Percentiles rank a stretch among this genome's conserved stretches.
Evolutionary conservation across 53 echinoderm and acorn worm species (phyloP).

Genomic region (Henricia sp.): DNA sequence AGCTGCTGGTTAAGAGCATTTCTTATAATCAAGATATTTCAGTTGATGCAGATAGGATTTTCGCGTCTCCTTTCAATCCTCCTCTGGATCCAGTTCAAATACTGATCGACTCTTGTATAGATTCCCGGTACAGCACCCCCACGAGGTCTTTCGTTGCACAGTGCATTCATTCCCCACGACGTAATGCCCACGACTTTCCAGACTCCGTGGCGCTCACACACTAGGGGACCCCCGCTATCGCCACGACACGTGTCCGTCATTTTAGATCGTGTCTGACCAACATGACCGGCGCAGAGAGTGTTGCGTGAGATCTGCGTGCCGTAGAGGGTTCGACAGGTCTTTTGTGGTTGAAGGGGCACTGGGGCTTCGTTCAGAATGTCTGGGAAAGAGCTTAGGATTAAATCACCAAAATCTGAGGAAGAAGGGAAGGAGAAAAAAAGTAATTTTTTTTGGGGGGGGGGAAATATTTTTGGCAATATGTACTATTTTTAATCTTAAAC

Average conservation of each 20-base stretch:
- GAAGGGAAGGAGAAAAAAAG: not conserved
- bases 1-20: too few relatives aligned
- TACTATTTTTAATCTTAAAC: not conserved
- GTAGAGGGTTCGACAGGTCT: slow-evolving; percentile 71
- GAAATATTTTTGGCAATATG: too few relatives aligned
- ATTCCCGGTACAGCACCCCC: slow-evolving; percentile 76
- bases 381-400: slow-evolving; percentile 60
- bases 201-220: slow-evolving; percentile 65
- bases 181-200: slow-evolving; percentile 93
- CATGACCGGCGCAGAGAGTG: slow-evolving; percentile 83
- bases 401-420: slow-evolving; percentile 62
- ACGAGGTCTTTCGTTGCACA: slow-evolving; percentile 62
- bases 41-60: slow-evolving; percentile 52
- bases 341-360: slow-evolving; percentile 72
- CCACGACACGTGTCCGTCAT: slow-evolving; percentile 88
- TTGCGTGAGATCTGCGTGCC: slow-evolving; percentile 64
- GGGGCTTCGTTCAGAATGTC: slow-evolving; percentile 78
- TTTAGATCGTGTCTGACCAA: not conserved
- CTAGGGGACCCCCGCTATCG: slow-evolving; percentile 95
- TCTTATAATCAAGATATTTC: too few relatives aligned
- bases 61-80: slow-evolving; percentile 56
- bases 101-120: slow-evolving; percentile 85
- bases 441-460: not conserved
- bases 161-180: slow-evolving; percentile 83
- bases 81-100: slow-evolving; percentile 80